Conservation (phyloP, 2,888 invertebrate genomes). For the Pilophorus perplexus region DNA sequence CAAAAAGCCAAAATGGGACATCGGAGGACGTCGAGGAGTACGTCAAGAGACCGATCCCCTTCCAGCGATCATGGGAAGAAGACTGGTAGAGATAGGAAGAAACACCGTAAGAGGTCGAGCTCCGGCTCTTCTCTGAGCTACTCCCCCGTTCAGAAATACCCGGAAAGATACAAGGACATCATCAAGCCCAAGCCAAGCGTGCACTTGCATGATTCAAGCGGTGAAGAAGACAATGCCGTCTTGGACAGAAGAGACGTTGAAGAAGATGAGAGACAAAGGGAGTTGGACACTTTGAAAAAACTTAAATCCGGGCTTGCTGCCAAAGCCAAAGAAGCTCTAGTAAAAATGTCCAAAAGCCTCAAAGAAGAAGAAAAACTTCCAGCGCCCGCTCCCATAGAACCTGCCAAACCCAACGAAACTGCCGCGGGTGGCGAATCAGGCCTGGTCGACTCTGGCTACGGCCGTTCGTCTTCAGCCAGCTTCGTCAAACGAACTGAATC, state of each 20-base stretch:
- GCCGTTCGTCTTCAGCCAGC: background rate
- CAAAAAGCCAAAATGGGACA: slow-evolving; percentile 47
- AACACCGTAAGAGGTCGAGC: slow-evolving; percentile 42
- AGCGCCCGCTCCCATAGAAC: background rate
- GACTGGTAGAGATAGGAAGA: slow-evolving; percentile 39
- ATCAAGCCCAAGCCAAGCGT: slow-evolving; percentile 60
- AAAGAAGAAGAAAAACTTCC: slow-evolving; percentile 10
- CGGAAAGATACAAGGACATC: slow-evolving; percentile 67
- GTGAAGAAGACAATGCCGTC: slow-evolving; percentile 55
- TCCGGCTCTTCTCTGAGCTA: slow-evolving; percentile 59
- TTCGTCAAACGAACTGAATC: background rate
- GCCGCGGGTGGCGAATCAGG: background rate
- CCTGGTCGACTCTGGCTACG: slow-evolving; percentile 3
- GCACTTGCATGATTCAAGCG: slow-evolving; percentile 60
- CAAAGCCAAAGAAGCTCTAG: slow-evolving; percentile 67
- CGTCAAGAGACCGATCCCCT: slow-evolving; percentile 26
- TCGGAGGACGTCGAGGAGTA: slow-evolving; percentile 37
- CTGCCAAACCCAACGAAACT: slow-evolving; percentile 6
- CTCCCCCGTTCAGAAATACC: slow-evolving; percentile 66
- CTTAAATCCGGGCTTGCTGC: slow-evolving; percentile 64
- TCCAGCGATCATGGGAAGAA: slow-evolving; percentile 34
- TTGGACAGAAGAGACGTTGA: slow-evolving; percentile 62
- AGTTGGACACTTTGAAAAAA: slow-evolving; percentile 51
- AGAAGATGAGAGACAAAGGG: slow-evolving; percentile 63
- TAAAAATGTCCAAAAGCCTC: slow-evolving; percentile 26